Evolutionary conservation across 2,113 vertebrate genomes (phyloP).

Genomic region (Marmota flaviventris): DNA sequence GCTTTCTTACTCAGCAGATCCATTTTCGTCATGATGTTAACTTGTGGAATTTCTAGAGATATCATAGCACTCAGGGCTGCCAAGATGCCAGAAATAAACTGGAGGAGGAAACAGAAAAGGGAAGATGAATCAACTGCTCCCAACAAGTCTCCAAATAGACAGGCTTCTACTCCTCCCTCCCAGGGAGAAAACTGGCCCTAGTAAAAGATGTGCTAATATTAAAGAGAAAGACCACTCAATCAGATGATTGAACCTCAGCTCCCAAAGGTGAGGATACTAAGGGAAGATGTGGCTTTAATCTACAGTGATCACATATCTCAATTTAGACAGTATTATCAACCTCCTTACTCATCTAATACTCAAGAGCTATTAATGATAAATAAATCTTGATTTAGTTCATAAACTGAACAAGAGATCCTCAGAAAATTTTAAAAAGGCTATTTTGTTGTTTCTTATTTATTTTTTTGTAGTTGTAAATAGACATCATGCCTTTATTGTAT

Average conservation of each 20-base stretch:
- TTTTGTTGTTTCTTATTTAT: not conserved
- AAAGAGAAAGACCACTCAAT: not conserved
- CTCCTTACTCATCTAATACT: not conserved
- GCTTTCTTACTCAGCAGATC: slow-evolving; percentile 97
- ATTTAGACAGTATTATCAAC: not conserved
- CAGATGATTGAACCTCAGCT: not conserved
- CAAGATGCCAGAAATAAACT: slow-evolving; percentile 99
- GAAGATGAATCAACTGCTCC: not conserved
- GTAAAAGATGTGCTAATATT: not conserved
- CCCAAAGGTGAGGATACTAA: not conserved
- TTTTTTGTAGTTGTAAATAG: no score
- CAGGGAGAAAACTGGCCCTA: not conserved
- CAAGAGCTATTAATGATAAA: slow-evolving; percentile 12
- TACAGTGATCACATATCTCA: not conserved
- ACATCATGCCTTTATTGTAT: no score
- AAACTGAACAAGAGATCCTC: slow-evolving; percentile 19
- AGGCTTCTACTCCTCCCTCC: not conserved
- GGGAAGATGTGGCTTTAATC: not conserved
- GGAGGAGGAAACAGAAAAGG: slow-evolving; percentile 66
- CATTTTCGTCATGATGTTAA: slow-evolving; percentile 99
- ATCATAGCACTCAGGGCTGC: slow-evolving; percentile 98
- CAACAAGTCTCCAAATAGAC: not conserved
- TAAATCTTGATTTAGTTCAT: not conserved
- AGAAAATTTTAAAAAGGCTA: not conserved
- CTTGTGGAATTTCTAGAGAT: slow-evolving; percentile 96